phyloP scores from a whole-genome alignment of 2,888 invertebrate genomes.

The Leptura quadrifasciata region DNA sequence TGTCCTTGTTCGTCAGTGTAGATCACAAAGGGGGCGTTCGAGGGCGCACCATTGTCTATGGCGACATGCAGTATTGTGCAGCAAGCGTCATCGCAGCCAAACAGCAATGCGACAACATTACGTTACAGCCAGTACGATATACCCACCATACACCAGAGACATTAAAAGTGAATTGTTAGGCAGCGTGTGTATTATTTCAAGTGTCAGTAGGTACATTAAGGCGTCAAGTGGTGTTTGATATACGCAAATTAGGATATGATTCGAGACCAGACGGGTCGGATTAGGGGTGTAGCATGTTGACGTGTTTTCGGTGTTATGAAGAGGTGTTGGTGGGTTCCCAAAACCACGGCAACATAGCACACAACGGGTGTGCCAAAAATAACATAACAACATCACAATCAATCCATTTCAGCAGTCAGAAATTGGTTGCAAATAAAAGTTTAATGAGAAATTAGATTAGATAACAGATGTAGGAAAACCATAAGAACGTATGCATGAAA shows the following conservation, averaged over 20 bases:
- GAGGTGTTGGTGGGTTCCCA: conserved; percentile 69
- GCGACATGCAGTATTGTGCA: conserved; percentile 78
- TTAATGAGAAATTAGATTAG: conserved; percentile 48
- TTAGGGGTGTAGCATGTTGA: conserved; percentile 49
- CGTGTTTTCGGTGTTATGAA: conserved; percentile 49
- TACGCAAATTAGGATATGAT: conserved; percentile 48
- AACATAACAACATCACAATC: conserved; percentile 60
- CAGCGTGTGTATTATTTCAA: conserved; percentile 50
- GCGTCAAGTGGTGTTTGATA: conserved; percentile 46
- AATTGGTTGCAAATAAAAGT: conserved; percentile 55
- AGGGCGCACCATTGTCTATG: conserved; percentile 80
- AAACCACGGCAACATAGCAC: conserved; percentile 62
- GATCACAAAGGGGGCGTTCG: conserved; percentile 95
- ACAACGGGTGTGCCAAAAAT: conserved; percentile 55
- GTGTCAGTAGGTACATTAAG: conserved; percentile 35
- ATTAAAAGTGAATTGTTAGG: conserved; percentile 60
- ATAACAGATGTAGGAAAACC: conserved; percentile 56
- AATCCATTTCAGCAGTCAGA: conserved; percentile 55
- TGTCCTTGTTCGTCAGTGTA: conserved; percentile 97
- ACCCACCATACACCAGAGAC: conserved; percentile 72
- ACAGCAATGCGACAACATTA: conserved; percentile 73
- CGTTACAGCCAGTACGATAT: conserved; percentile 72
- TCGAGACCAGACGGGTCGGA: conserved; percentile 39
- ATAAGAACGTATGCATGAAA: conserved; percentile 73
- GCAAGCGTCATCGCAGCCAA: conserved; percentile 74